These are phyloP conservation scores for Taenioides sp. DNA, from an alignment of 2,797 vertebrate genomes.

Conservation along the genomic window DNA sequence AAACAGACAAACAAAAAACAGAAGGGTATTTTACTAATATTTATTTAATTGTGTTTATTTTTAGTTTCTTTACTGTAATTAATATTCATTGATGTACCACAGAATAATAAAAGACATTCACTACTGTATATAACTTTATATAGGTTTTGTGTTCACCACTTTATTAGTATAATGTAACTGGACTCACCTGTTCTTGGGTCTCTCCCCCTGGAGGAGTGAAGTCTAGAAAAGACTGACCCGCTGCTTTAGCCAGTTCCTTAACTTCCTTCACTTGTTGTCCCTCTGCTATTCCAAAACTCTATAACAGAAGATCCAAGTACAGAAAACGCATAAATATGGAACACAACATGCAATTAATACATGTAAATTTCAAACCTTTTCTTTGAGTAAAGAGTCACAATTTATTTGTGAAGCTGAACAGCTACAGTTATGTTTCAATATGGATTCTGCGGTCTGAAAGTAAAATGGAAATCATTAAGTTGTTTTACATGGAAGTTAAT, in stretches of 20 bases:
- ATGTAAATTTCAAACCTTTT: conserved; percentile 69
- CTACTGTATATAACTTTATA: neutral
- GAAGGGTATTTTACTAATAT: neutral
- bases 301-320: conserved; percentile 13
- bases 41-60: neutral
- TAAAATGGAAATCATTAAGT: neutral
- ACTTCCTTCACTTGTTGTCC: conserved; percentile 80
- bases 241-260: conserved; percentile 84
- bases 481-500: neutral
- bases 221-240: conserved; percentile 78
- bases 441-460: conserved; percentile 83
- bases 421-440: conserved; percentile 82
- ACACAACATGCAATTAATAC: neutral
- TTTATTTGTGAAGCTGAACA: conserved; percentile 76
- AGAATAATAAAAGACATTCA: neutral
- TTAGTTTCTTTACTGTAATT: neutral
- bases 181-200: conserved; percentile 84
- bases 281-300: conserved; percentile 90
- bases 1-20: neutral
- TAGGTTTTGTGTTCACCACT: neutral
- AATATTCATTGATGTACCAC: neutral
- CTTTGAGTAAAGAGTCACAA: conserved; percentile 84
- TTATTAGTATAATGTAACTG: no score
- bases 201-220: conserved; percentile 89
- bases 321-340: neutral